Percentiles rank a stretch among this genome's conserved stretches.
phyloP scores from a whole-genome alignment of 2,113 vertebrate genomes.

The Pluvialis apricaria region DNA sequence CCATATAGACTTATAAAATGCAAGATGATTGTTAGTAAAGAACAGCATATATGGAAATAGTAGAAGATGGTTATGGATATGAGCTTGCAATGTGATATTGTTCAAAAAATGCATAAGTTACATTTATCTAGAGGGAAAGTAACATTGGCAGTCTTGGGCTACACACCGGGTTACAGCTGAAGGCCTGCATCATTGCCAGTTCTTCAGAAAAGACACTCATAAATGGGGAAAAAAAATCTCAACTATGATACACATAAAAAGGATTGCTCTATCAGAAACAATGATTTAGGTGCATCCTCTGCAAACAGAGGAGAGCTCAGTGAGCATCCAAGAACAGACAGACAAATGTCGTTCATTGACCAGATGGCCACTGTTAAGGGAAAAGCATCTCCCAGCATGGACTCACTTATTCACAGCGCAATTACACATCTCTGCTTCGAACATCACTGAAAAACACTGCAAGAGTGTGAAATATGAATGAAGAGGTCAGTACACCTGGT shows the following conservation, averaged over 20 bases:
- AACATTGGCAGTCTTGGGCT: neutral
- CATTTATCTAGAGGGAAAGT: neutral
- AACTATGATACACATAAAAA: neutral
- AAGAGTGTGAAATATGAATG: neutral
- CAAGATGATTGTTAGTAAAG: neutral
- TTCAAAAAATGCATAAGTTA: neutral
- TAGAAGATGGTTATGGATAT: neutral
- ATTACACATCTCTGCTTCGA: neutral
- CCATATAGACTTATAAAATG: neutral
- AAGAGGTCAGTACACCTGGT: neutral
- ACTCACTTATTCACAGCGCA: neutral
- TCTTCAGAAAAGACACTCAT: neutral
- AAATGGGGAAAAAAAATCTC: neutral
- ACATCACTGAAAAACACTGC: neutral
- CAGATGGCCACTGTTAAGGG: neutral
- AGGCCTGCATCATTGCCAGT: accelerated
- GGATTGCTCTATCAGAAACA: neutral
- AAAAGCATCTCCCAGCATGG: neutral
- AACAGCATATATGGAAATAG: neutral
- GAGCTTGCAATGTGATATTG: constrained; percentile 46
- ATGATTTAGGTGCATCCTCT: neutral
- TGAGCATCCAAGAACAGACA: neutral
- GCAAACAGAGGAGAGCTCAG: neutral
- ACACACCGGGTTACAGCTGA: neutral
- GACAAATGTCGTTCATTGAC: neutral